Conservation (phyloP, 2,113 vertebrate genomes). For the Atherinomorus stipes region DNA sequence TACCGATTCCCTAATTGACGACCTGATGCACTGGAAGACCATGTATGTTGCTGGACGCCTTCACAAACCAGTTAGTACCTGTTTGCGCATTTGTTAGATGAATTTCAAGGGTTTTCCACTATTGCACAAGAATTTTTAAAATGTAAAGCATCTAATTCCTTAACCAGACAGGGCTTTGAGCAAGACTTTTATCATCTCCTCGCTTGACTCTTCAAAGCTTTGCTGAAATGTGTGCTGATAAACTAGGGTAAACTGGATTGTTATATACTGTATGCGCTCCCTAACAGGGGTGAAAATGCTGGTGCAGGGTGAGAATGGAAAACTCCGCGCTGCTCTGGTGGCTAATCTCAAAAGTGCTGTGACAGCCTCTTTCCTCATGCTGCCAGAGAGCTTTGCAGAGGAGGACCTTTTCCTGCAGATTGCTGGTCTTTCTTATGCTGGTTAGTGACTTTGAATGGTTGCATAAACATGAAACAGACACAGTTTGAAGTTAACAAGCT, state of each 20-base stretch:
- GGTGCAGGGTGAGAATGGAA: constrained; percentile 86
- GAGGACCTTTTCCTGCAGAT: constrained; percentile 94
- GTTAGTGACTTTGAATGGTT: constrained; percentile 69
- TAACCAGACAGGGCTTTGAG: not conserved
- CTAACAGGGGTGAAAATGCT: constrained; percentile 92
- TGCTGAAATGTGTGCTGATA: not conserved
- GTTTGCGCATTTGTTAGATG: not conserved
- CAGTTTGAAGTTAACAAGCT: not conserved
- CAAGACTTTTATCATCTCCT: not conserved
- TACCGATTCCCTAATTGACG: constrained; percentile 89
- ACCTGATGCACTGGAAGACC: constrained; percentile 93
- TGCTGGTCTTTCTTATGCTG: constrained; percentile 93
- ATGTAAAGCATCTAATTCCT: no score
- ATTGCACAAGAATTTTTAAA: no score
- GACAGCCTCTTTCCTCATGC: constrained; percentile 92
- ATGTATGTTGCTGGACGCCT: constrained; percentile 94
- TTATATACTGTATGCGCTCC: not conserved
- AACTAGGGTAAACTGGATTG: not conserved
- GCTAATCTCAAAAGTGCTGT: constrained; percentile 93
- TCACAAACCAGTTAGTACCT: constrained; percentile 91
- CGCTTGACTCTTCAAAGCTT: not conserved
- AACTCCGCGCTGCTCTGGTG: constrained; percentile 86
- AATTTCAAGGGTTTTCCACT: not conserved
- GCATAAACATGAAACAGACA: not conserved
- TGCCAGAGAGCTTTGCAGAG: constrained; percentile 94